phyloP scores from a whole-genome alignment of 2,888 invertebrate species.

The Temnothorax unifasciatus region DNA sequence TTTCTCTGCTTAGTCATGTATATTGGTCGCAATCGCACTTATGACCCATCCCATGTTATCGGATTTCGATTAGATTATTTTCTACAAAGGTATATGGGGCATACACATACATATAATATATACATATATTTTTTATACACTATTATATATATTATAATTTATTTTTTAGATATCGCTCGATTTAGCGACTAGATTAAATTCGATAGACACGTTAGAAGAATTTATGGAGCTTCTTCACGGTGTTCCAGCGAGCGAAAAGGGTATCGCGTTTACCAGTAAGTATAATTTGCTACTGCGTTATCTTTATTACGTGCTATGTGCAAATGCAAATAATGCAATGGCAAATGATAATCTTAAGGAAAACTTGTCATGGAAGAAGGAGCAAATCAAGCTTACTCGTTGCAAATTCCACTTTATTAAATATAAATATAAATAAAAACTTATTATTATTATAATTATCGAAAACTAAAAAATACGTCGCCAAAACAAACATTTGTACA shows the following conservation, averaged over 20 bases:
- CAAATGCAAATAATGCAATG: conserved; percentile 1
- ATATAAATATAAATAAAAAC: conserved; percentile 18
- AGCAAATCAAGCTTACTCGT: not conserved
- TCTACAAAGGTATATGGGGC: not conserved
- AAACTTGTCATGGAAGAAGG: conserved; percentile 17
- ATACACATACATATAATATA: not conserved
- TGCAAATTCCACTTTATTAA: conserved; percentile 51
- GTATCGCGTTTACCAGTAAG: not conserved
- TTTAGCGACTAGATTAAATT: conserved; percentile 69
- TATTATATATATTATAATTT: not conserved
- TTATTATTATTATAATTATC: not conserved
- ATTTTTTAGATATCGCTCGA: conserved; percentile 72
- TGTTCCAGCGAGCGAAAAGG: conserved; percentile 51
- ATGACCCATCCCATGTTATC: conserved; percentile 16
- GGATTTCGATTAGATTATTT: conserved; percentile 49
- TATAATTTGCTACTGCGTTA: not conserved
- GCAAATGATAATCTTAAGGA: conserved; percentile 25
- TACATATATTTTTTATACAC: not conserved
- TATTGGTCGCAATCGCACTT: conserved; percentile 3
- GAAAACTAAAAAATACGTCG: not conserved
- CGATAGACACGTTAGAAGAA: conserved; percentile 73
- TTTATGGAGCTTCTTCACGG: conserved; percentile 72
- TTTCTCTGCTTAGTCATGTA: not conserved
- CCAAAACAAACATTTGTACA: not conserved
- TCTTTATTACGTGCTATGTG: conserved; percentile 65